Conservation (phyloP, 1,140 invertebrate genomes). For the Hestina assimilis region DNA sequence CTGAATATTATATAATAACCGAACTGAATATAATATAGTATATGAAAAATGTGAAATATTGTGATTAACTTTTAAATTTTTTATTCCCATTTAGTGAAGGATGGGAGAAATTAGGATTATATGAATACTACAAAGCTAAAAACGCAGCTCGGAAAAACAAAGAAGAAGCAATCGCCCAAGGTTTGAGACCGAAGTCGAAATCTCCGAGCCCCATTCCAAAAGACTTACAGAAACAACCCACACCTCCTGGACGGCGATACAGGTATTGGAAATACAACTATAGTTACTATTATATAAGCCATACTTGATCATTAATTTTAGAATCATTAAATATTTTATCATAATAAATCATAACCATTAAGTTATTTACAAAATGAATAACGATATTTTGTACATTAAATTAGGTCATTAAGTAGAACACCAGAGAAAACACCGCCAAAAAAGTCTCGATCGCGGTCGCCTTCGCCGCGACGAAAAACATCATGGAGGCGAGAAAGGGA, state of each 20-base stretch:
- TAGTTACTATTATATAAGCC: too few species aligned
- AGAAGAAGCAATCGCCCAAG: conserved; percentile 88
- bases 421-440: conserved; percentile 75
- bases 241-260: conserved; percentile 86
- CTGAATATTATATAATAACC: background rate
- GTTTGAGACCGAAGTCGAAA: conserved; percentile 84
- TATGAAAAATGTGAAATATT: background rate
- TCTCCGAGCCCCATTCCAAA: conserved; percentile 87
- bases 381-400: conserved; percentile 1
- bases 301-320: too few species aligned
- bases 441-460: conserved; percentile 80
- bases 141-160: conserved; percentile 93
- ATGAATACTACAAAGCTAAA: conserved; percentile 98
- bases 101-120: conserved; percentile 97
- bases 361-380: background rate
- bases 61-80: background rate
- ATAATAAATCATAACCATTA: background rate
- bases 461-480: conserved; percentile 57
- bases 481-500: conserved; percentile 63
- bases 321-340: too few species aligned
- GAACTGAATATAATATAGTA: background rate
- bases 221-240: conserved; percentile 86
- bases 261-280: too few species aligned
- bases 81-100: conserved; percentile 87
- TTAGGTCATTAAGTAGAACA: conserved; percentile 79